A percentile compares a stretch with the other conserved stretches of the same genome.
Evolutionary conservation across 1,140 invertebrate species (phyloP).

Genomic region (Euschistus heros): DNA sequence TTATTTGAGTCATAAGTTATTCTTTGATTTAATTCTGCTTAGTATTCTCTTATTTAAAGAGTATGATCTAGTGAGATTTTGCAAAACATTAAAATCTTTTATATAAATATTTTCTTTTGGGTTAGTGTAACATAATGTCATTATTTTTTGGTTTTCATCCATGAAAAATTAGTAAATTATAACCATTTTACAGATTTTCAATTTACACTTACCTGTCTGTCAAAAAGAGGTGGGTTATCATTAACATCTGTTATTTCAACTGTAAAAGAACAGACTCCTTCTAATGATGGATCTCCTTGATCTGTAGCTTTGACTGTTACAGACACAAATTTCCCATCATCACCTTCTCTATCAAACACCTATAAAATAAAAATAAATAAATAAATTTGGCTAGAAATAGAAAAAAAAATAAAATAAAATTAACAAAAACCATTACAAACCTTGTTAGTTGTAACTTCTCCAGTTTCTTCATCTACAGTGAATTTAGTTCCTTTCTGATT

Average conservation of each 20-base stretch:
- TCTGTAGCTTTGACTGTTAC: slow-evolving; percentile 93
- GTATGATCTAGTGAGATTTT: too few relatives aligned
- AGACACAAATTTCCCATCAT: slow-evolving; percentile 91
- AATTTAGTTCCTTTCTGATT: slow-evolving; percentile 94
- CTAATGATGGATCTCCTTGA: slow-evolving; percentile 87
- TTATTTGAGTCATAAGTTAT: too few relatives aligned
- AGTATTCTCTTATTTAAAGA: too few relatives aligned
- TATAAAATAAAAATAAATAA: slow-evolving; percentile 31
- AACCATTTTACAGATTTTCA: neutral
- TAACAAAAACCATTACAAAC: slow-evolving; percentile 32
- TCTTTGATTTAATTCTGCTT: too few relatives aligned
- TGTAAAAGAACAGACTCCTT: slow-evolving; percentile 91
- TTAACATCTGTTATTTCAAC: slow-evolving; percentile 94
- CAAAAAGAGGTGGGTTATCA: slow-evolving; percentile 86
- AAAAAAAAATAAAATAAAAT: neutral
- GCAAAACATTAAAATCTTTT: too few relatives aligned
- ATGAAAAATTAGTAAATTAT: too few relatives aligned
- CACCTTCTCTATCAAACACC: slow-evolving; percentile 89
- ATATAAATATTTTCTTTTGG: too few relatives aligned
- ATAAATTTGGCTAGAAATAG: neutral
- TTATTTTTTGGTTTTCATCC: too few relatives aligned
- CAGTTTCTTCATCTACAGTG: slow-evolving; percentile 87
- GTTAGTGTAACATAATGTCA: too few relatives aligned
- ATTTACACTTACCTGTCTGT: slow-evolving; percentile 63
- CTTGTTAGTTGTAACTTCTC: slow-evolving; percentile 88